Percentiles rank a stretch among this genome's conserved stretches.
Conservation (phyloP, 2,113 vertebrate genomes). For the Cinclus mexicanus region DNA sequence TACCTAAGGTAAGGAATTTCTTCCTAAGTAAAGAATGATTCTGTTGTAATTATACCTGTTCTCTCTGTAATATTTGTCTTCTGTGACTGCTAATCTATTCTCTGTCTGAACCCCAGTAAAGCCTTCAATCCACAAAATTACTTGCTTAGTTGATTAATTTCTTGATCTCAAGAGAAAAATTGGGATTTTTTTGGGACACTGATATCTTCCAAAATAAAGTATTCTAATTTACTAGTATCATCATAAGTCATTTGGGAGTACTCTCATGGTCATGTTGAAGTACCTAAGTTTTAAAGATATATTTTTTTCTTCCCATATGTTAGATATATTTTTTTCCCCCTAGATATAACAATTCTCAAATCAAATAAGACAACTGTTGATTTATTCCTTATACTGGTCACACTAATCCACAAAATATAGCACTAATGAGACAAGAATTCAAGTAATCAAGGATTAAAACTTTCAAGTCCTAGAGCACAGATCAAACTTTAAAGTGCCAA, state of each 20-base stretch:
- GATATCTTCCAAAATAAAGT: neutral
- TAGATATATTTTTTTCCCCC: rapidly evolving
- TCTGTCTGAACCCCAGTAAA: neutral
- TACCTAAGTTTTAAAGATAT: neutral
- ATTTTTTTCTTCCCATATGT: neutral
- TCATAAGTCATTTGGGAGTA: neutral
- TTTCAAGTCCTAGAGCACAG: neutral
- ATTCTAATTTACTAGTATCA: neutral
- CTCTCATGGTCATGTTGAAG: neutral
- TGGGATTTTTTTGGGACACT: neutral
- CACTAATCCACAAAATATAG: neutral
- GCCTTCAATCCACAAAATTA: neutral
- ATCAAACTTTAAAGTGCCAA: neutral
- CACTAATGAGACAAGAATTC: neutral
- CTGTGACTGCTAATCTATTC: neutral
- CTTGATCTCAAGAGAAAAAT: neutral
- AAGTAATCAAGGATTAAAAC: neutral
- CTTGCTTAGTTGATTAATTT: neutral
- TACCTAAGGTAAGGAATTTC: neutral
- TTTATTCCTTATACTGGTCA: neutral
- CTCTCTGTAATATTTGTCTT: neutral
- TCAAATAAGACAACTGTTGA: neutral
- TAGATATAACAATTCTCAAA: neutral
- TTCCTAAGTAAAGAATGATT: neutral
- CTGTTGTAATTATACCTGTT: neutral